Base-by-base conservation (phyloP, 1,140 invertebrate species). In the Zaprionus ornatus region DNA sequence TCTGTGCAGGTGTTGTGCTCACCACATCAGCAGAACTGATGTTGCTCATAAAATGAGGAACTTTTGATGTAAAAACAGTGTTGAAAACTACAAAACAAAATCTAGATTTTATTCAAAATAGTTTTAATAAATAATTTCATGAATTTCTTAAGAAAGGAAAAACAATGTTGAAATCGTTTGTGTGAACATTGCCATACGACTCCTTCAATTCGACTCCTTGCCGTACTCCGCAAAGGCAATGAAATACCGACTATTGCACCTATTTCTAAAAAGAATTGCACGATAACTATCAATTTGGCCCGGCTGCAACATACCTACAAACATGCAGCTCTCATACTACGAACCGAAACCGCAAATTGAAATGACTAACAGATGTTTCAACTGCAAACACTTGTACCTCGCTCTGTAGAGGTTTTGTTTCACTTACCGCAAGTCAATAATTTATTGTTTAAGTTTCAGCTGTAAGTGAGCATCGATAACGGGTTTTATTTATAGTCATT, bases 381-480 rank as follows among this genome's bases (percentile, higher is more conserved):
- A 27, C 62, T 56, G 35, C 32, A 12, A 45, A 50, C 13, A 21
- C 17, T 55, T 65, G 48, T 25, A 37, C 21, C 27, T 35, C 13
- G 25, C 25, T 37, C 13, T 52, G 35, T 37, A 35, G 7, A 19
- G 29, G n/a, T 64, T 19, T 37, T 72, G 55, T 37, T 59, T 25
- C 19, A 65, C 27, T 32, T 17, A 56, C 32, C 42, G 37, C 25
- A 45, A 21, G 15, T 71, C 27, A 52, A 65, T 48, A 67, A 73
- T 68, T 74, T 61, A 68, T 74, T 45, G 65, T 23, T 42, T 21
- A 29, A 60, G 50, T 67, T 67, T 40, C 54, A 23, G 45, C n/a
- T 65, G 32, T 42, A 17, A 19, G 6, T 40, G 27, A 45, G 70
- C 23, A 59, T 45, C 32, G 45, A 59, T 73, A 40, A 54, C 17